Conservation (phyloP, 2,113 vertebrate species). For the Corynorhinus townsendii region DNA sequence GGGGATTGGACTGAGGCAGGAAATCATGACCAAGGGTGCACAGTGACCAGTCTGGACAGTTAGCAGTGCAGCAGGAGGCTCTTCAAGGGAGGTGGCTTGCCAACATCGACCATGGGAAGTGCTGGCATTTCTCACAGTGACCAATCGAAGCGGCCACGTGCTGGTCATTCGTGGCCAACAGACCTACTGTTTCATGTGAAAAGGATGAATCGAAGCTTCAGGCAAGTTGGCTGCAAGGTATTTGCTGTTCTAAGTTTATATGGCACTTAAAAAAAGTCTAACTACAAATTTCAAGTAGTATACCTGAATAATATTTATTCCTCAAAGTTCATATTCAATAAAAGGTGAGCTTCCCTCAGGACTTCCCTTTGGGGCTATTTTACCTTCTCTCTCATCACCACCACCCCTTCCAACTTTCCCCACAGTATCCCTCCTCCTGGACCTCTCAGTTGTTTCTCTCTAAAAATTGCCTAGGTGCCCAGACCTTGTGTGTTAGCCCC, state of each 20-base stretch:
- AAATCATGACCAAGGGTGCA: background rate
- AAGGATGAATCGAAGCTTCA: background rate
- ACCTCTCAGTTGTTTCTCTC: background rate
- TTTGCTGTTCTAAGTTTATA: background rate
- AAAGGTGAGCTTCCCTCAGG: background rate
- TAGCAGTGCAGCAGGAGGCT: background rate
- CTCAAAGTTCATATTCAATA: background rate
- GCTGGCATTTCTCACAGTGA: background rate
- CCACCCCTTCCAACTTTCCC: background rate
- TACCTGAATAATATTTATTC: background rate
- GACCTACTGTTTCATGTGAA: background rate
- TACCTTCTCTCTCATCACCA: background rate
- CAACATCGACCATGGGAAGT: background rate
- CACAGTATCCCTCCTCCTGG: too few relatives aligned
- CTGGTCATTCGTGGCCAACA: background rate
- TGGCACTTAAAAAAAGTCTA: background rate
- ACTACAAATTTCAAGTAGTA: background rate
- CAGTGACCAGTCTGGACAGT: background rate
- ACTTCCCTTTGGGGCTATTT: background rate
- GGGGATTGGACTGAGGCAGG: background rate
- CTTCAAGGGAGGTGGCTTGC: background rate
- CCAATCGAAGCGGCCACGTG: background rate
- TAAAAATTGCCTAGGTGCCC: background rate
- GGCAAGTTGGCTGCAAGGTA: background rate
- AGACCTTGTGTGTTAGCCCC: background rate